phyloP scores from a whole-genome alignment of 2,888 invertebrate genomes.

The Phania funesta region DNA sequence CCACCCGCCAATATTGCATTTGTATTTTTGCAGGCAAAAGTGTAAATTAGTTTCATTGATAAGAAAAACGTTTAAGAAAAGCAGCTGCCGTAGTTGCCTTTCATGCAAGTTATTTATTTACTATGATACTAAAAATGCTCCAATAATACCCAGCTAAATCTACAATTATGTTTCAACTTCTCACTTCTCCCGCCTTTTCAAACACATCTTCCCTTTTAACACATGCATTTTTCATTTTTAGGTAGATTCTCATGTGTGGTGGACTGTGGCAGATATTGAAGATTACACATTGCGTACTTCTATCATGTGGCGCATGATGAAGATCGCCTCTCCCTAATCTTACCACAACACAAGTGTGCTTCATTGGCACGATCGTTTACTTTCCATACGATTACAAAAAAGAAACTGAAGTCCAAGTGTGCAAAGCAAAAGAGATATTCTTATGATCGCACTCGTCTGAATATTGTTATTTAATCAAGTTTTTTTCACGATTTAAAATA shows the following conservation, averaged over 20 bases:
- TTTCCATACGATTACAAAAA: neutral
- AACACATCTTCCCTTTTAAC: neutral
- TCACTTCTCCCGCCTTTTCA: neutral
- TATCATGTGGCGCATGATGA: neutral
- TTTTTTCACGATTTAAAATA: slow-evolving; percentile 57
- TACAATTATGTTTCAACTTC: neutral
- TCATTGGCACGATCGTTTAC: neutral
- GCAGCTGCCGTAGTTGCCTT: no score
- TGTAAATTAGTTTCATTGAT: no score
- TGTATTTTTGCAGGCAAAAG: no score
- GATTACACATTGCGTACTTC: slow-evolving; percentile 46
- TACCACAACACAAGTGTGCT: slow-evolving; percentile 24
- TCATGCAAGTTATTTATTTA: no score
- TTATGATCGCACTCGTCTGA: slow-evolving; percentile 2
- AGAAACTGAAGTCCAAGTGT: neutral
- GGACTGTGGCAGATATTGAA: slow-evolving; percentile 29
- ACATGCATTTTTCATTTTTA: neutral
- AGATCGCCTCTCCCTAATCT: slow-evolving; percentile 36
- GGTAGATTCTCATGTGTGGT: neutral
- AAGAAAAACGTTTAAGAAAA: no score
- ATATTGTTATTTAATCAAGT: slow-evolving; percentile 62
- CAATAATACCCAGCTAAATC: no score
- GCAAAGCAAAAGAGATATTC: neutral
- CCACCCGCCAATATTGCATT: no score
- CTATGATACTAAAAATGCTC: no score